Base-by-base conservation (phyloP, 37 sponge, comb jelly and placozoan genomes). In the Chondrosia reniformis region DNA sequence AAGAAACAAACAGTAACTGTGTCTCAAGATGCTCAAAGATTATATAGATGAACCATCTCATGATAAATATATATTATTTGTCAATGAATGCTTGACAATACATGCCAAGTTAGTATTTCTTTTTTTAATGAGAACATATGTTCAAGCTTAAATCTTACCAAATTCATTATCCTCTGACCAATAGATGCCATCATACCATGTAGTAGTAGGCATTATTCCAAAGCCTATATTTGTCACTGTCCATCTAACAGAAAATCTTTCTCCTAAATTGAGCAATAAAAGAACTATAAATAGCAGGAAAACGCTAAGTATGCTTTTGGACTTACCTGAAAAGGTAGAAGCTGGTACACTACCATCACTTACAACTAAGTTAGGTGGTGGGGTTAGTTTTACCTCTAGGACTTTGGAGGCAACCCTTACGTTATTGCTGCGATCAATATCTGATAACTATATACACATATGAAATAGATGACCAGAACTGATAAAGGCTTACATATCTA, bases 361-460 rank as follows among this genome's bases (percentile, higher is more conserved):
- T 21, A 79, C 79, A 40, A 79, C 65, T 1, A 79, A 66, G 46
- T 79, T 63, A 4, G 79, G 65, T 25, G 79, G 52, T 13, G 79
- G 79, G 17, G 49, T 79, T 33, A 61, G 79, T 0, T 31, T 62
- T 30, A 79, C 66, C 31, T 79, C 30, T 15, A 79, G 7, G 62
- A 66, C 40, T 43, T 0, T 24, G 21, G 36, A 46, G 46, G 36
- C 33, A 22, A 8, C 33, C 44, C 33, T 79, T n/a, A 19, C 25
- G 33, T 79, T 79, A 66, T 79, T 79, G 8, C 19, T 43, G 6
- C 79, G 38, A 40, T 79, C 46, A 30, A 79, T 28, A 42, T 79
- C 79, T 1, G 15, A 19, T 8, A 79, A 64, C 79, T 79, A 40
- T 13, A n/a, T 30, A 21, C 4, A 4, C 13, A n/a, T n/a, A n/a